Percentiles rank a stretch among this genome's conserved stretches.
Conservation (phyloP, 2,797 vertebrate species). For the Anolis apletophallus region DNA sequence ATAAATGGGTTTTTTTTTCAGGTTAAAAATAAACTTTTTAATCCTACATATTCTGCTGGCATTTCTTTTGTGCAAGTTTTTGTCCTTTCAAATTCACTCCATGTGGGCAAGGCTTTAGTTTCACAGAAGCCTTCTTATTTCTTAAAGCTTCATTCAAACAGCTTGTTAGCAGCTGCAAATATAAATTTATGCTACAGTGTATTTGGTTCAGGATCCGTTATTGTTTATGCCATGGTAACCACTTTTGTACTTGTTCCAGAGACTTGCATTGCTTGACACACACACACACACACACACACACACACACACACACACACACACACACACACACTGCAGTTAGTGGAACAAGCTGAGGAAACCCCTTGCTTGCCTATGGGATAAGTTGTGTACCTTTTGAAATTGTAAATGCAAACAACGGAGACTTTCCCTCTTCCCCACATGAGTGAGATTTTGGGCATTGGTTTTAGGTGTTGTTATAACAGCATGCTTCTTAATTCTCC, state of each 20-base stretch:
- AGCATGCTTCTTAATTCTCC: conserved; percentile 24
- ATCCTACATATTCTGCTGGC: no score
- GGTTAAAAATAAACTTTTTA: no score
- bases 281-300: no score
- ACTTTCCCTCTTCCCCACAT: not conserved
- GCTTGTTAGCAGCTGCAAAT: not conserved
- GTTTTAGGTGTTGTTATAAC: not conserved
- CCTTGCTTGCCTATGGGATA: not conserved
- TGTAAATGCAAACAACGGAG: not conserved
- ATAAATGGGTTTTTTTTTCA: no score
- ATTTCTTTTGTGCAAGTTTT: no score
- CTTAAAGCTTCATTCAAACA: no score
- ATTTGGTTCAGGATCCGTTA: not conserved
- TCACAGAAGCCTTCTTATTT: no score
- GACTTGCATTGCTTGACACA: conserved; percentile 3
- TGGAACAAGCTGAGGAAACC: conserved; percentile 15
- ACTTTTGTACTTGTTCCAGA: conserved; percentile 24
- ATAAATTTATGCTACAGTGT: not conserved
- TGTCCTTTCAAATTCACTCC: no score
- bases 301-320: no score
- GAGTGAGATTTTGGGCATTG: conserved; percentile 11
- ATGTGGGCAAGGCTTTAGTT: no score
- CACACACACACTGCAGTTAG: no score
- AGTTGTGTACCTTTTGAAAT: not conserved
- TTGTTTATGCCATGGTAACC: not conserved